phyloP scores from a whole-genome alignment of 2,113 vertebrate species.

The Illadopsis cleaveri region DNA sequence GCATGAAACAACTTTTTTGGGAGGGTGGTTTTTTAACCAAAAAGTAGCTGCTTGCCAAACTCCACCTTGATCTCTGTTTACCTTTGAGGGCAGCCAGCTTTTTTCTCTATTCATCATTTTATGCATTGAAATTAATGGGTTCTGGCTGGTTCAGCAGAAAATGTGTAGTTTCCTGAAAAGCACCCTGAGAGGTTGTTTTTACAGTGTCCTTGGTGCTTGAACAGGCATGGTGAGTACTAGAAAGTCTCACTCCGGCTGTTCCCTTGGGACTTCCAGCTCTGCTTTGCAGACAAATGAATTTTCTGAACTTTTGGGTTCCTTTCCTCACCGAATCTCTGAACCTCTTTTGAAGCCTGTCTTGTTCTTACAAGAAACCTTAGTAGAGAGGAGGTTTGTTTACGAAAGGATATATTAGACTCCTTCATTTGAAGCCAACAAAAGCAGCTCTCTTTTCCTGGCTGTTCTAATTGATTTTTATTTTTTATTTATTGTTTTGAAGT shows the following conservation, averaged over 20 bases:
- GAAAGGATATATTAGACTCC: conserved; percentile 23
- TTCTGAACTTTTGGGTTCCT: neutral
- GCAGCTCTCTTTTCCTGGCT: neutral
- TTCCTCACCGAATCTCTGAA: neutral
- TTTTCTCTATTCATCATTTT: neutral
- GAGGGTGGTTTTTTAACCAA: neutral
- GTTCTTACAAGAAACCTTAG: conserved; percentile 27
- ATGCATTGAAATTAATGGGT: neutral
- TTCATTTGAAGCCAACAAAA: conserved; percentile 59
- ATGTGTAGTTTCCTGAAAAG: conserved; percentile 31
- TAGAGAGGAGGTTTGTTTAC: conserved; percentile 38
- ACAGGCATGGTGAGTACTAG: neutral
- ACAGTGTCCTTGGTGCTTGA: neutral
- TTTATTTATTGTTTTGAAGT: conserved; percentile 62
- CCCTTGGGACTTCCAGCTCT: neutral
- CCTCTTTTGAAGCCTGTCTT: conserved; percentile 6
- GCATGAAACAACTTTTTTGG: neutral
- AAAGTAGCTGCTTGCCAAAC: neutral
- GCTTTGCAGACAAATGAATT: neutral
- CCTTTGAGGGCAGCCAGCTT: neutral
- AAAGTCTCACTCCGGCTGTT: neutral
- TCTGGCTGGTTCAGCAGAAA: conserved; percentile 44
- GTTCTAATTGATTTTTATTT: conserved; percentile 54
- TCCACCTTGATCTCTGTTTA: conserved; percentile 9
- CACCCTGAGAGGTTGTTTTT: neutral